Conservation (phyloP, 2,797 vertebrate species). For the Diceros bicornis region DNA sequence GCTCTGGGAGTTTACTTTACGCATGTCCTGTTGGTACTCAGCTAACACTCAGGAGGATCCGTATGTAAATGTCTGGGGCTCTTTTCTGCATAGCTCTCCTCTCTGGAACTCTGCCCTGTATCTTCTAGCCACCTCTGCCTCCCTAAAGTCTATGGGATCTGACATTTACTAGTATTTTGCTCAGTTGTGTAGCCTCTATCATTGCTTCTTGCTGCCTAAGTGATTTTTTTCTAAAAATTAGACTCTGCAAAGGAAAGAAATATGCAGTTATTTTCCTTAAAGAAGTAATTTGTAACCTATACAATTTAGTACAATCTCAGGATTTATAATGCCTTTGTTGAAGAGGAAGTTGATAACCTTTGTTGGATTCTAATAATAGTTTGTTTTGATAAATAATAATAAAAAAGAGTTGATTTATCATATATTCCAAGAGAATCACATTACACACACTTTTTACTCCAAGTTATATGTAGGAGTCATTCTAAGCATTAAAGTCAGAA, state of each 20-base stretch:
- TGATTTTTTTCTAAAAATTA: conserved; percentile 74
- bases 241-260: conserved; percentile 62
- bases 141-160: neutral
- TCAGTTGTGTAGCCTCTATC: conserved; percentile 3
- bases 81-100: neutral
- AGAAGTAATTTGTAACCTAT: conserved; percentile 7
- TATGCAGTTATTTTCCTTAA: conserved; percentile 72
- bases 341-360: conserved; percentile 77
- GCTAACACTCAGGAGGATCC: neutral
- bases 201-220: conserved; percentile 42
- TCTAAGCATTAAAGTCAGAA: neutral
- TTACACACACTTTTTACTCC: conserved; percentile 73
- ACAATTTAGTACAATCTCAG: conserved; percentile 66
- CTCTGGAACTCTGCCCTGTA: neutral
- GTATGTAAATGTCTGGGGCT: neutral
- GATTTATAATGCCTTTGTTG: conserved; percentile 71
- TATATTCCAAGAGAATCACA: conserved; percentile 55
- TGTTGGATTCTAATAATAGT: conserved; percentile 77
- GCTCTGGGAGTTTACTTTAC: neutral
- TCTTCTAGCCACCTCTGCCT: neutral
- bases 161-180: conserved; percentile 25
- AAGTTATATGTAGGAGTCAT: conserved; percentile 60
- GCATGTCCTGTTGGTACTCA: neutral
- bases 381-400: conserved; percentile 65
- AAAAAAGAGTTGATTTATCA: conserved; percentile 72